Evolutionary conservation across 2,797 vertebrate species (phyloP), one percentile per base, ranked within the genome.

Genomic region (Toxotes lorentzi): DNA sequence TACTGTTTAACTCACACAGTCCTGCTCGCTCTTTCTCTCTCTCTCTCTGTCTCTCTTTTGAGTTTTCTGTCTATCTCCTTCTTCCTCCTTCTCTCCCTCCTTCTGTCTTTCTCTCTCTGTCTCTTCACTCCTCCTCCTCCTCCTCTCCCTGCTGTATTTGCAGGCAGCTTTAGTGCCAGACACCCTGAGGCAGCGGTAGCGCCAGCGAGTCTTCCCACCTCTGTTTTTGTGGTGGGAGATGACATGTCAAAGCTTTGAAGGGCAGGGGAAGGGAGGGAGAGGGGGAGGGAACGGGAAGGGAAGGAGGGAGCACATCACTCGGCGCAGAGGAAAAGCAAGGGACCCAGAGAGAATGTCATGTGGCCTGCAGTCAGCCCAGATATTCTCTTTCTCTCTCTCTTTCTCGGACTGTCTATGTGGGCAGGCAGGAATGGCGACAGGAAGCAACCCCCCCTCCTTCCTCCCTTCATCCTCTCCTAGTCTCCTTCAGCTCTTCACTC

Each of bases 171-270:
- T 94, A 94, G 95, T 93, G 95, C 95, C 95, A 96, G 96, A 96
- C 96, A 95, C 94, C 96, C 96, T 94, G 94, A 96, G 95, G 96
- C 95, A 95, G 94, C 93, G 83, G 94, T 94, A 96, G 96, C 96
- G 96, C 96, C 96, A 96, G 94, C 88, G 90, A 96, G 96, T 96
- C 96, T 96, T 96, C 95, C 96, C 96, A 96, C 96, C 96, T 96
- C 96, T 96, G 95, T 96, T 95, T 96, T 96, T 96, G 96, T 95
- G 96, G 96, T 96, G 88, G 92, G 94, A 95, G 95, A 95, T 96
- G 95, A 96, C 95, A 96, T 96, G 95, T 95, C 86, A 90, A 94
- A 94, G 95, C 95, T 96, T 96, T 96, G 95, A 96, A 96, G 95
- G 94, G 94, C 92, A 91, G 91, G 88, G 78, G 93, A 93, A 92